Conservation (phyloP, 2,888 invertebrate species). For the Microplitis deprimator region DNA sequence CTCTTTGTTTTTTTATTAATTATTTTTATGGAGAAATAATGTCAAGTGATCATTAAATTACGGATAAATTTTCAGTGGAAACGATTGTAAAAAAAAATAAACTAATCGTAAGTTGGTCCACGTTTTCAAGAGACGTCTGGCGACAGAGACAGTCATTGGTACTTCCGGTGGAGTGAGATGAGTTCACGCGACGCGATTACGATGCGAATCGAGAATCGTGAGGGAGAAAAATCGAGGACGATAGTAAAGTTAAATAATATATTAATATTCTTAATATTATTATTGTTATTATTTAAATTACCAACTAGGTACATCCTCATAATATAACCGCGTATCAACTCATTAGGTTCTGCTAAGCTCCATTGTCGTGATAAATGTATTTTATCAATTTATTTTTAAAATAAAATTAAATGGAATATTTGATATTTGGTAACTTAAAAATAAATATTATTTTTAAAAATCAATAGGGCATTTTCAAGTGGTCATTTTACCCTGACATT, state of each 20-base stretch:
- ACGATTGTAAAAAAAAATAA: neutral
- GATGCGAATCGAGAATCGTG: slow-evolving; percentile 22
- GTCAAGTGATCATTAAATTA: neutral
- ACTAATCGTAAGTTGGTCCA: neutral
- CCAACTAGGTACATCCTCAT: slow-evolving; percentile 70
- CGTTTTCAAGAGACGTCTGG: slow-evolving; percentile 53
- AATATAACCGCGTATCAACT: slow-evolving; percentile 68
- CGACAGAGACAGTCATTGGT: slow-evolving; percentile 68
- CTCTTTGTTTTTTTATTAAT: slow-evolving; percentile 1
- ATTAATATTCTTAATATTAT: no score
- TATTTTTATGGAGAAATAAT: neutral
- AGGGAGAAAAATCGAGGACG: slow-evolving; percentile 45
- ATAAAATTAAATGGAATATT: no score
- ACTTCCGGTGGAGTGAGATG: slow-evolving; percentile 62
- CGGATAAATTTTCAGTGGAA: neutral
- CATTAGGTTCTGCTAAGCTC: neutral
- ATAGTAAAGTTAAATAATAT: slow-evolving; percentile 40
- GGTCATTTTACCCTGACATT: neutral
- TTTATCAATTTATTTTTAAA: neutral
- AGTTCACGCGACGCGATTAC: slow-evolving; percentile 34
- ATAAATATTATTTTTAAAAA: no score
- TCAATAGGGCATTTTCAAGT: no score
- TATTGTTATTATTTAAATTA: slow-evolving; percentile 50
- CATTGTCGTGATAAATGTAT: neutral
- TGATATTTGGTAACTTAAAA: no score